A percentile compares a stretch with the other conserved stretches of the same genome.
Conservation (phyloP, 2,888 invertebrate species). For the Ormia ochracea region DNA sequence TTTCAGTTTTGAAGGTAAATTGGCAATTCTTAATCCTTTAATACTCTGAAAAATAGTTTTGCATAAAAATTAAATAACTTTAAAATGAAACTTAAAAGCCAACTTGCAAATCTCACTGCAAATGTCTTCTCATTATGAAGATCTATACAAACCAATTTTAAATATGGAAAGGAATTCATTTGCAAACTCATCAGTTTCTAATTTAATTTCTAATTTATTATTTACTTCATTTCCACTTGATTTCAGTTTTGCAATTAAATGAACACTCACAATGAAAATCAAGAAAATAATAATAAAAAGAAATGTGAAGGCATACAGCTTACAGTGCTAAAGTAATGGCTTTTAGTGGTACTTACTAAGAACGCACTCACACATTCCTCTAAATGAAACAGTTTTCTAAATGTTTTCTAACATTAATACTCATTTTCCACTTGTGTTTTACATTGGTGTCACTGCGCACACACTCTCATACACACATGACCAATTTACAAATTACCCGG, state of each 20-base stretch:
- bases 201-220: slow-evolving; percentile 31
- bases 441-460: slow-evolving; percentile 13
- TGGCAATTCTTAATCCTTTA: too few relatives aligned
- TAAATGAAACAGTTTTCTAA: slow-evolving; percentile 12
- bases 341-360: neutral
- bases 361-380: neutral
- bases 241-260: slow-evolving; percentile 37
- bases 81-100: too few relatives aligned
- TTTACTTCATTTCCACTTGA: slow-evolving; percentile 43
- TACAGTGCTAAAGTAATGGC: neutral
- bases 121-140: too few relatives aligned
- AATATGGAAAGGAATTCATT: neutral
- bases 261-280: slow-evolving; percentile 1
- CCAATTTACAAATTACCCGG: neutral
- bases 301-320: neutral
- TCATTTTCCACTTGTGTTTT: slow-evolving; percentile 15
- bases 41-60: too few relatives aligned
- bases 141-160: neutral
- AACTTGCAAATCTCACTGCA: too few relatives aligned
- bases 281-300: neutral
- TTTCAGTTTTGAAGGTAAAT: too few relatives aligned
- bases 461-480: neutral
- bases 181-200: neutral
- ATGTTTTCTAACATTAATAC: slow-evolving; percentile 37
- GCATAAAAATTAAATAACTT: too few relatives aligned